Evolutionary conservation across 2,797 vertebrate species (phyloP), one percentile per base, ranked within the genome.

Genomic region (Etheostoma nigrum): DNA sequence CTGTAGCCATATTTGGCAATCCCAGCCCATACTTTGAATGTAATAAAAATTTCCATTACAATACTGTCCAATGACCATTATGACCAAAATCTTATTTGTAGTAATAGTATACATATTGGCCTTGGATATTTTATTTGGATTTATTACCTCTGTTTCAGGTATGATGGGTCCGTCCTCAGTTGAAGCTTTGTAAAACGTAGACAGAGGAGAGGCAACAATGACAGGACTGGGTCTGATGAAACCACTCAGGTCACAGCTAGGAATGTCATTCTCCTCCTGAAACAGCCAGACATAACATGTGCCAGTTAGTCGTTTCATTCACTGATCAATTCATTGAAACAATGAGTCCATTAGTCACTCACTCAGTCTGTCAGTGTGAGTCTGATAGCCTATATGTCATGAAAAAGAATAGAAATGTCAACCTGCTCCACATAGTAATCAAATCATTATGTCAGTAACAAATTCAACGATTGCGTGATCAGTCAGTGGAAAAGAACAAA

Each of bases 191-290:
- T 96, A 97, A 74, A 99, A 97, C 1, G 96, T 98, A 12, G 98
- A 99, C 75, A 99, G 91, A 51, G 97, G 97, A 0, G 98, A 98
- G 0, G 97, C 96, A 44, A 99, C 96, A 0, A 99, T 98, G 86
- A 99, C 91, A 0, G 98, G 98, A 79, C 93, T 96, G 67, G 98
- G 97, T 88, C 97, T 93, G 86, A 99, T 93, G 67, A 99, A 99
- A 23, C 98, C 97, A 0, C 98, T 99, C 78, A 99, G 95, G 83
- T 99, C 97, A 79, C 98, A 99, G 85, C 97, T 99, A 64, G 98
- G 98, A 78, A 99, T 99, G 90, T 98, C 97, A 27, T 99, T 99
- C 92, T 99, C 97, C 84, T 99, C 98, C 93, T 94, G 81, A 74
- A 88, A 80, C 21, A 81, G 23, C 0, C 52, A 15, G 10, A 80